Evolutionary conservation across 1,140 invertebrate species (phyloP), one percentile per base, ranked within the genome.

Genomic region (Euglossa dilemma): DNA sequence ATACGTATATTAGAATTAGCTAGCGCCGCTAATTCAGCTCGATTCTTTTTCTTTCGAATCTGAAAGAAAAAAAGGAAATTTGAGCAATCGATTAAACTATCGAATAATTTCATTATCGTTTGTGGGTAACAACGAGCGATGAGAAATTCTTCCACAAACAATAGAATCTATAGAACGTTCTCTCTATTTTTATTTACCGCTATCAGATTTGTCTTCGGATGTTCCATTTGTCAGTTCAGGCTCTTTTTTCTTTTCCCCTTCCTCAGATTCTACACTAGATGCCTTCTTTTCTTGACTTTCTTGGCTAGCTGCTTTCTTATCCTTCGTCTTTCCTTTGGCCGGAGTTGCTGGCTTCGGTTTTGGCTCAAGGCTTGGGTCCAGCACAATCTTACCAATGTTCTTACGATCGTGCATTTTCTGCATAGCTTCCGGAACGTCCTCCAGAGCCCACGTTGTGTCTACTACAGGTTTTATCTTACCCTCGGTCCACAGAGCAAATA

Each of bases 321-420:
- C 96, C 81, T 96, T 96, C 61, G 95, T 93, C 89, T 97, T 97
- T 73, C 95, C 95, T 91, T 97, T 97, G 63, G 96, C 96, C 7
- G 97, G 96, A 8, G 97, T 97, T 1, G 96, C 96, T 67, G 97
- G 96, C 93, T 97, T 97, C 36, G 96, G 96, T 91, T 97, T 97
- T 0, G 97, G 96, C 90, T 97, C 97, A 90, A 97, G 89, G 52
- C 95, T 96, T 36, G 97, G 97, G 92, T 98, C 97, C 72, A 98
- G 93, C 43, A 98, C 95, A 23, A 98, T 96, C 94, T 98, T 98
- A 20, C 98, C 98, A 91, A 98, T 96, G 93, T 98, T 98, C 93
- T 98, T 98, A 89, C 97, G 96, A 89, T 98, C 97, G 92, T 98
- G 97, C 96, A 98, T 97, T 92, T 97, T 98, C 93, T 98, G 97